A percentile compares a stretch with the other conserved stretches of the same genome.
Evolutionary conservation across 2,888 invertebrate genomes (phyloP).

Genomic region (Patella ulyssiponensis): DNA sequence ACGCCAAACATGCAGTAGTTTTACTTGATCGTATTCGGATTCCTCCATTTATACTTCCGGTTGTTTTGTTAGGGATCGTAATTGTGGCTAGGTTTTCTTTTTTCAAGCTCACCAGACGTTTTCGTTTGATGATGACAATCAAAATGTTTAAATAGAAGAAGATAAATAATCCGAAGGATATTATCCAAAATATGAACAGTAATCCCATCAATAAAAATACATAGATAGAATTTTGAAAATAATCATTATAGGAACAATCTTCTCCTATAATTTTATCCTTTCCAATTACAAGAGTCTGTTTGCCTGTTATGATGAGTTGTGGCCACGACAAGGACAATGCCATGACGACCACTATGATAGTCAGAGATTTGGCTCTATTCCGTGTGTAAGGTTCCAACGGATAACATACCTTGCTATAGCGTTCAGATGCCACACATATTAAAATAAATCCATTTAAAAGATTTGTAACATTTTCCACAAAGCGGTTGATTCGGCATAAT

Average conservation of each 20-base stretch:
- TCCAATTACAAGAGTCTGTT: conserved; percentile 44
- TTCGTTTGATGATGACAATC: conserved; percentile 32
- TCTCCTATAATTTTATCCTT: conserved; percentile 44
- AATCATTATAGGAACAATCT: conserved; percentile 51
- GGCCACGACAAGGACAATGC: conserved; percentile 51
- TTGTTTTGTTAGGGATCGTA: background rate
- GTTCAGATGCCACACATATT: conserved; percentile 58
- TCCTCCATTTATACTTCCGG: conserved; percentile 21
- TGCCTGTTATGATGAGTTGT: conserved; percentile 50
- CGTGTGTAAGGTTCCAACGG: conserved; percentile 55
- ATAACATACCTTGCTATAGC: conserved; percentile 59
- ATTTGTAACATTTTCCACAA: conserved; percentile 49
- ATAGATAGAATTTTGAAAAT: conserved; percentile 38
- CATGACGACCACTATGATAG: conserved; percentile 41
- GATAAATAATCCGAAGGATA: conserved; percentile 46
- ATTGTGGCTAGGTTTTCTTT: background rate
- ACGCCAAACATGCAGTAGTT: conserved; percentile 53
- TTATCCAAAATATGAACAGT: conserved; percentile 44
- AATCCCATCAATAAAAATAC: conserved; percentile 50
- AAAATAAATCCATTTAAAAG: conserved; percentile 54
- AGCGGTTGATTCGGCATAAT: conserved; percentile 53
- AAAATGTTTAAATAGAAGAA: conserved; percentile 51
- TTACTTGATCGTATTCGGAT: conserved; percentile 45
- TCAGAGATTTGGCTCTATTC: conserved; percentile 49
- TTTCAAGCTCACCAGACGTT: background rate